These are phyloP conservation scores for Morinoia aosen DNA, from an alignment of 2,888 invertebrate genomes.

Conservation along the genomic window DNA sequence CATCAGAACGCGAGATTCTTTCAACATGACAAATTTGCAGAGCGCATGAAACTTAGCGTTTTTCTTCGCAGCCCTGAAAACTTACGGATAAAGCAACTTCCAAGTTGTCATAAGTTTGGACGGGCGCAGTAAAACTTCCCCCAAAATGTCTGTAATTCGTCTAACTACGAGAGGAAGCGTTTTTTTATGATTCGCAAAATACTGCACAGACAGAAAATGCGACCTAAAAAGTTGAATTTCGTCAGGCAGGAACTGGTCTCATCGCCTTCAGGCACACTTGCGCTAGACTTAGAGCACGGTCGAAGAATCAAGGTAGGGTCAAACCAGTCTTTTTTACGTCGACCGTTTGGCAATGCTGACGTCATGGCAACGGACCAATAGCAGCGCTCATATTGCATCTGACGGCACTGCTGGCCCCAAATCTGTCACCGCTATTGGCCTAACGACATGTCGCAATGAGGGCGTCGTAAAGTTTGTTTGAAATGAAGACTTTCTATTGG, in stretches of 20 bases:
- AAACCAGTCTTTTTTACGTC: no score
- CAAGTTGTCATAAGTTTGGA: constrained; percentile 3
- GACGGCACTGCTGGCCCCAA: no score
- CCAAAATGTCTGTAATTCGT: constrained; percentile 10
- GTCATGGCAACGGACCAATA: no score
- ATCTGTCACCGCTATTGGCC: no score
- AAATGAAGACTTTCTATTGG: no score
- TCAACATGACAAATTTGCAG: not conserved
- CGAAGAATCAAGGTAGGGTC: no score
- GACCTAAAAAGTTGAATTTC: not conserved
- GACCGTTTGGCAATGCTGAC: no score
- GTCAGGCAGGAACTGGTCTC: not conserved
- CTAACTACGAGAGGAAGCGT: not conserved
- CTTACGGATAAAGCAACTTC: not conserved
- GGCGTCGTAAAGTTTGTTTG: no score
- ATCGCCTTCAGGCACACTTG: no score
- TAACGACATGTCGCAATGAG: no score
- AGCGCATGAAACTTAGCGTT: not conserved
- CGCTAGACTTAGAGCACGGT: no score
- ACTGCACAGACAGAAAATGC: not conserved
- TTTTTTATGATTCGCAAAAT: not conserved
- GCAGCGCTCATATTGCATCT: no score
- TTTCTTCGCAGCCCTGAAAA: not conserved
- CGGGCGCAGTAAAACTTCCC: not conserved
- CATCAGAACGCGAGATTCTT: not conserved